Base-by-base conservation (phyloP, 2,797 vertebrate genomes). In the Apogon hyalosoma region DNA sequence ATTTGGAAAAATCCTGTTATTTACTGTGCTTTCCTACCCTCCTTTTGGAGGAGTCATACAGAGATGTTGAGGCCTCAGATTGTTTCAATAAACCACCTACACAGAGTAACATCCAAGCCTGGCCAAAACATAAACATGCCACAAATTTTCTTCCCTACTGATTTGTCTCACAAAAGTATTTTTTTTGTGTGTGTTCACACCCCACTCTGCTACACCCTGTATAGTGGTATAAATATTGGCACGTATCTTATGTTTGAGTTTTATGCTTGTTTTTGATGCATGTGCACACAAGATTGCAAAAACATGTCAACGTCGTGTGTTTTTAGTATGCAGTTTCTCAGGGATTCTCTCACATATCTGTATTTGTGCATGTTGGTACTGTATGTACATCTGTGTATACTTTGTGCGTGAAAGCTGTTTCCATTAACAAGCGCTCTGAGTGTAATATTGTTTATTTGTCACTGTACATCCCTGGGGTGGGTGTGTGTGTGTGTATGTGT, bases 281-380 rank as follows among this genome's bases (percentile, higher is more conserved):
- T 66, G 56, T 47, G 43, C 63, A 77, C 66, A 80, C 72, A 69
- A 45, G 69, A 67, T 68, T 77, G 55, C 73, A 40, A 68, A 68
- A 77, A 74, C 54, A 70, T 64, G 71, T 66, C 51, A 72, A 43
- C 61, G 58, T 43, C 14, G 47, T 39, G 64, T 50, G 64, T 39
- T 71, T 36, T 48, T 64, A 47, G 48, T 45, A 11, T 39, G 57
- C 52, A 63, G 39, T 58, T 71, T 39, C 54, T 57, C 41, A 41
- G 8, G 69, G 61, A 72, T 73, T 83, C 50, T 47, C 40, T 54
- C 49, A 18, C 55, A 75, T 62, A 63, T 75, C 49, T 73, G 47
- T 72, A 15, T 80, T 64, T 82, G 49, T 65, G 47, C 54, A 51
- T 47, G 63, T 39, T 47, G 13, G 56, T 21, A 2, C 41, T 50